A percentile compares a stretch with the other conserved stretches of the same genome.
Evolutionary conservation across 2,888 invertebrate species (phyloP).

Genomic region (Microplitis manilae): DNA sequence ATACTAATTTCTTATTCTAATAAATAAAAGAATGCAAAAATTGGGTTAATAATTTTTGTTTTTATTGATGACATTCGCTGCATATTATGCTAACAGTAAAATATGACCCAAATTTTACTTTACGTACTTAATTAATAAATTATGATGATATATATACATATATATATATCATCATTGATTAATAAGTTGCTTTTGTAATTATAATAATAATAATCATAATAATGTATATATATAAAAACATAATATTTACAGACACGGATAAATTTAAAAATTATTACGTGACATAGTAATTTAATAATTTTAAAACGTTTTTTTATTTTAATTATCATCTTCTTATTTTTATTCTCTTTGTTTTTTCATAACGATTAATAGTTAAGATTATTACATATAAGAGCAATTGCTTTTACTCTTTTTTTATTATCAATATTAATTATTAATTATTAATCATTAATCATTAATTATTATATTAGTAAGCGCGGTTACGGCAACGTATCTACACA

Average conservation of each 20-base stretch:
- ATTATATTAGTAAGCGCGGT: conserved; percentile 67
- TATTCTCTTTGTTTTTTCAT: conserved; percentile 46
- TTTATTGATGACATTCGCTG: conserved; percentile 68
- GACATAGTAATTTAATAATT: conserved; percentile 34
- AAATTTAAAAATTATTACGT: conserved; percentile 56
- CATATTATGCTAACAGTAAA: conserved; percentile 65
- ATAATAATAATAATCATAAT: neutral
- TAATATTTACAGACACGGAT: conserved; percentile 66
- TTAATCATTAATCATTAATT: conserved; percentile 54
- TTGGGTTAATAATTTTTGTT: conserved; percentile 59
- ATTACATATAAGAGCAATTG: conserved; percentile 61
- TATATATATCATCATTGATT: conserved; percentile 63
- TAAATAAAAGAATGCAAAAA: conserved; percentile 19
- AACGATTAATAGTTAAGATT: conserved; percentile 64
- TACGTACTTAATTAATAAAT: conserved; percentile 67
- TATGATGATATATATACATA: conserved; percentile 56
- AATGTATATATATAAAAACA: conserved; percentile 62
- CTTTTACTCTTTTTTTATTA: conserved; percentile 1
- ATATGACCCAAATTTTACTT: conserved; percentile 66
- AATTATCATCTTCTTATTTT: conserved; percentile 30
- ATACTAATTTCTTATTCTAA: neutral
- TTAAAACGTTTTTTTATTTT: conserved; percentile 22
- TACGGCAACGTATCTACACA: conserved; percentile 57
- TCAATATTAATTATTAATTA: neutral
- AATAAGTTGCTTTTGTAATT: neutral